Percentiles rank a stretch among this genome's conserved stretches.
phyloP scores from a whole-genome alignment of 2,888 invertebrate genomes.

The Stenodema calcarata region DNA sequence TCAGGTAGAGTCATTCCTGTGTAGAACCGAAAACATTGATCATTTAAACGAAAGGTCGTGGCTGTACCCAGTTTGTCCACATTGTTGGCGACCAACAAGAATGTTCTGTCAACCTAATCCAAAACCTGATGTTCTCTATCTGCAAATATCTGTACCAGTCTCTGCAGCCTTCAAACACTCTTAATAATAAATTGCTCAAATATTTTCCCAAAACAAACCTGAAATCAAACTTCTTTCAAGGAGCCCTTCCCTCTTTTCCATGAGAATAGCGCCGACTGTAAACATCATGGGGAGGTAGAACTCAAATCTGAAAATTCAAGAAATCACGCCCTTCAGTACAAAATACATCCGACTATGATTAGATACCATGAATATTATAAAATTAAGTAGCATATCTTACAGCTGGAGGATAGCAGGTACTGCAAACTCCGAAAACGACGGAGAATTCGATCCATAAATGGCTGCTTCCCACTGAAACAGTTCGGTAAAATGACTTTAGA shows the following conservation, averaged over 20 bases:
- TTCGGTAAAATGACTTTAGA: no score
- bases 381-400: no score
- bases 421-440: slow-evolving; percentile 80
- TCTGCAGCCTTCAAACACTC: no score
- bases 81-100: no score
- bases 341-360: no score
- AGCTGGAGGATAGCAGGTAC: slow-evolving; percentile 84
- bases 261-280: slow-evolving; percentile 59
- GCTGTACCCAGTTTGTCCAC: no score
- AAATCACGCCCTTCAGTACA: background rate
- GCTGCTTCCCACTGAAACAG: slow-evolving; percentile 69
- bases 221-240: slow-evolving; percentile 59
- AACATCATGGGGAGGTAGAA: slow-evolving; percentile 59
- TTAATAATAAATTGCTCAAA: no score
- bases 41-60: background rate
- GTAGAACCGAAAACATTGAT: background rate
- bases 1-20: slow-evolving; percentile 54
- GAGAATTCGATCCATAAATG: slow-evolving; percentile 72
- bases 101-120: no score
- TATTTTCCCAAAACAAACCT: slow-evolving; percentile 54
- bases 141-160: no score
- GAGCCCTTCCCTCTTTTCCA: slow-evolving; percentile 59
- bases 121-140: no score
- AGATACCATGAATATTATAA: no score
- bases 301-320: slow-evolving; percentile 56